phyloP scores from a whole-genome alignment of 2,113 vertebrate genomes.

The Ia io region DNA sequence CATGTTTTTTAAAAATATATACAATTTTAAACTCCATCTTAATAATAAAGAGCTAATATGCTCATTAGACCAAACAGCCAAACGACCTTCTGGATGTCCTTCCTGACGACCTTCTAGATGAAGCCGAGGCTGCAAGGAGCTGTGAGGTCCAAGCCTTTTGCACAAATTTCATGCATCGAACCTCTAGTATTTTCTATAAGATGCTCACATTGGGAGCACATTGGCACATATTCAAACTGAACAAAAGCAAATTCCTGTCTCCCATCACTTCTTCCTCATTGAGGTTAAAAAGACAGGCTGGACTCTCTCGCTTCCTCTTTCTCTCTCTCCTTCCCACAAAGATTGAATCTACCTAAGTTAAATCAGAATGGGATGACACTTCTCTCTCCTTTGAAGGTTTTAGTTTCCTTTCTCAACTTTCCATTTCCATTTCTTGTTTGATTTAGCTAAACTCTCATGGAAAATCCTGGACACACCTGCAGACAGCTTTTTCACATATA shows the following conservation, averaged over 20 bases:
- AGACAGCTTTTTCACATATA: constrained; percentile 30
- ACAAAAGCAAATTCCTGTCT: not conserved
- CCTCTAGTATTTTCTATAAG: not conserved
- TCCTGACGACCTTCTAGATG: too few species aligned
- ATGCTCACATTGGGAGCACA: not conserved
- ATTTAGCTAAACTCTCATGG: constrained; percentile 45
- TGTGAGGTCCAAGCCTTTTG: too few species aligned
- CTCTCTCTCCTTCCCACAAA: not conserved
- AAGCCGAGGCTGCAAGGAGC: too few species aligned
- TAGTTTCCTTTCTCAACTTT: not conserved
- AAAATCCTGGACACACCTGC: not conserved
- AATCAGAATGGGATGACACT: not conserved
- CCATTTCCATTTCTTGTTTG: not conserved
- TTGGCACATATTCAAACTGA: not conserved
- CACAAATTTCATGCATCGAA: too few species aligned
- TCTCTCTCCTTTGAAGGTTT: not conserved
- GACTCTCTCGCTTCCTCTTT: not conserved
- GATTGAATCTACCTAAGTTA: not conserved
- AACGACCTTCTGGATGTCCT: too few species aligned
- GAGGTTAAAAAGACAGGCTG: not conserved
- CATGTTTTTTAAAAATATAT: not conserved
- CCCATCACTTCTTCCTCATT: not conserved
- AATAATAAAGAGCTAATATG: too few species aligned
- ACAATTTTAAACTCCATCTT: not conserved
- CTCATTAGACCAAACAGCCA: too few species aligned